Percentiles rank a stretch among this genome's conserved stretches.
Evolutionary conservation across 1,140 invertebrate genomes (phyloP).

Genomic region (Copidosoma floridanum): DNA sequence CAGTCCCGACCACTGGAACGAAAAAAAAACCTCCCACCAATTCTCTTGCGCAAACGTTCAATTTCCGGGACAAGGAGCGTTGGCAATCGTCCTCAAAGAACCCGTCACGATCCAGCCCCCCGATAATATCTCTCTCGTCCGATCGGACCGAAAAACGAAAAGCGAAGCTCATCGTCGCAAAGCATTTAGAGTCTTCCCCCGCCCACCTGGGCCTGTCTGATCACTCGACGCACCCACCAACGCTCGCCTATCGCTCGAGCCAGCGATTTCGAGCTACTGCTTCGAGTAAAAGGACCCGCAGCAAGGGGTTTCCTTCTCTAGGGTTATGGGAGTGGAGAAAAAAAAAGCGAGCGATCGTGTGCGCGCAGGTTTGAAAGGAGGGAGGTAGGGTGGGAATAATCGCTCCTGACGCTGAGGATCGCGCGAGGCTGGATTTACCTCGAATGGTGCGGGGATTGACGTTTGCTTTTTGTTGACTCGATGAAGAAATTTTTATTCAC

Average conservation of each 20-base stretch:
- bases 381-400: conserved; percentile 3
- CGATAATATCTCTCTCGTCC: no score
- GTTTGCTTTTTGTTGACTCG: background rate
- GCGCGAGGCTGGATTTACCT: background rate
- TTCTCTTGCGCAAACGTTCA: conserved; percentile 1
- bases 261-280: conserved; percentile 46
- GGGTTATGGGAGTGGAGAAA: background rate
- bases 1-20: no score
- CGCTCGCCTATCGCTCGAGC: conserved; percentile 42
- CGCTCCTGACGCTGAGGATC: background rate
- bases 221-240: no score
- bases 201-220: no score
- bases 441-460: background rate
- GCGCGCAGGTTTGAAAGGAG: background rate
- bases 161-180: no score
- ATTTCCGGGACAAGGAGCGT: background rate
- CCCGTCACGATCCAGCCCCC: no score
- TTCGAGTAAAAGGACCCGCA: background rate
- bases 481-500: no score
- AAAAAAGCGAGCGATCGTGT: background rate
- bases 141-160: no score
- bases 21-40: no score
- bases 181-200: no score
- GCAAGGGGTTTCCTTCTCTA: no score
- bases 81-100: background rate